These are phyloP conservation scores for Dioctria rufipes DNA, from an alignment of 2,888 invertebrate genomes.

Conservation along the genomic window DNA sequence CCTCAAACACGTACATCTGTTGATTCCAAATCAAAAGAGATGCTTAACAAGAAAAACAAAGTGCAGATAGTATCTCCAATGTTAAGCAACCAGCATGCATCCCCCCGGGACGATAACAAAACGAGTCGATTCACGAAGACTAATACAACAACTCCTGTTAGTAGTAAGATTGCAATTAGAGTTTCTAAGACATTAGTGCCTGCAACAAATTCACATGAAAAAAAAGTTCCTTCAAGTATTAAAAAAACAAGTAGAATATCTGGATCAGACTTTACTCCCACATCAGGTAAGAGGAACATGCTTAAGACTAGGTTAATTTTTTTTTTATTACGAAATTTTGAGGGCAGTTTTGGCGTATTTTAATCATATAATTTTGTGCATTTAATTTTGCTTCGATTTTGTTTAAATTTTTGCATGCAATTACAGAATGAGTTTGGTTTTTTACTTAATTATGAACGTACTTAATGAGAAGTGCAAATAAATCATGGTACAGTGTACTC, in stretches of 20 bases:
- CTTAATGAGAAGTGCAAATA: no score
- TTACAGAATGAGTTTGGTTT: no score
- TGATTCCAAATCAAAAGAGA: slow-evolving; percentile 1
- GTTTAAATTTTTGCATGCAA: slow-evolving; percentile 15
- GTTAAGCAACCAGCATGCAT: slow-evolving; percentile 24
- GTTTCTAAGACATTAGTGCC: slow-evolving; percentile 38
- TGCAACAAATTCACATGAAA: slow-evolving; percentile 5
- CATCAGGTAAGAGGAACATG: slow-evolving; percentile 35
- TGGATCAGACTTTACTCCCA: slow-evolving; percentile 17
- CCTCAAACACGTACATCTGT: background rate
- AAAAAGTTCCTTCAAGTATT: slow-evolving; percentile 24
- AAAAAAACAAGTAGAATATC: slow-evolving; percentile 7
- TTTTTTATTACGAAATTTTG: background rate
- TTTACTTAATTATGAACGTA: no score
- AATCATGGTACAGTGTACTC: no score
- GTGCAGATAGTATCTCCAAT: slow-evolving; percentile 42
- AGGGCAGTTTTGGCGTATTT: slow-evolving; percentile 27
- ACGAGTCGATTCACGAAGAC: slow-evolving; percentile 4
- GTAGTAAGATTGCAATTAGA: slow-evolving; percentile 35
- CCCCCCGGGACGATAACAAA: background rate
- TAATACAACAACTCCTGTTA: slow-evolving; percentile 21
- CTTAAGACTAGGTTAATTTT: background rate
- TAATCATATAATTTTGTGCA: background rate
- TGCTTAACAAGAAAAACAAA: slow-evolving; percentile 29
- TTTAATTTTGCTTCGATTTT: background rate